A percentile compares a stretch with the other conserved stretches of the same genome.
phyloP scores from a whole-genome alignment of 2,113 vertebrate genomes.

The Misgurnus anguillicaudatus region DNA sequence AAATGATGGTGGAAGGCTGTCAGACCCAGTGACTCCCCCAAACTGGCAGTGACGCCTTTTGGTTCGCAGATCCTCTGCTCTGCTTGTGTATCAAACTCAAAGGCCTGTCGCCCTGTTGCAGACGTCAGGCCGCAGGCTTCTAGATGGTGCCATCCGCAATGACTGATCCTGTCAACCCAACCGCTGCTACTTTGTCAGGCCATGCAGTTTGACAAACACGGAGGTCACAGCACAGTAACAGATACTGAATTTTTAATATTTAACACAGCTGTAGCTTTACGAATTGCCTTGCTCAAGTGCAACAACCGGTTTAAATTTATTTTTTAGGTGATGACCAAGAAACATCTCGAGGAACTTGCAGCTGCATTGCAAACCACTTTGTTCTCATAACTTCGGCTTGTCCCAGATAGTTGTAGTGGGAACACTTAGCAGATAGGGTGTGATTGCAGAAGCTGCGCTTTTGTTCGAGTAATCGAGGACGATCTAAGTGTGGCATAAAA shows the following conservation, averaged over 20 bases:
- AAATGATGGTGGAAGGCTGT: slow-evolving; percentile 33
- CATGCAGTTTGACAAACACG: slow-evolving; percentile 13
- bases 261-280: slow-evolving; percentile 6
- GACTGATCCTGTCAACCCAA: slow-evolving; percentile 48
- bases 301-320: not conserved
- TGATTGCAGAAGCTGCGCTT: slow-evolving; percentile 39
- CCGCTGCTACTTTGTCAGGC: slow-evolving; percentile 16
- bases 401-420: slow-evolving; percentile 21
- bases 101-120: slow-evolving; percentile 49
- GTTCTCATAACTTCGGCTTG: slow-evolving; percentile 9
- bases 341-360: slow-evolving; percentile 1
- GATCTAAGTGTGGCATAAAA: slow-evolving; percentile 26
- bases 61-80: slow-evolving; percentile 32
- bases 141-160: slow-evolving; percentile 25
- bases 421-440: slow-evolving; percentile 32
- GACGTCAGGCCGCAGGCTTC: slow-evolving; percentile 23
- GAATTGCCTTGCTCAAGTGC: slow-evolving; percentile 14
- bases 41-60: slow-evolving; percentile 40
- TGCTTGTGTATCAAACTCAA: slow-evolving; percentile 44
- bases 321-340: slow-evolving; percentile 21
- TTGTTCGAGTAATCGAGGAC: slow-evolving; percentile 38
- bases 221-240: slow-evolving; percentile 3
- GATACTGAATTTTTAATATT: slow-evolving; percentile 40
- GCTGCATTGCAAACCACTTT: not conserved
- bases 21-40: slow-evolving; percentile 20